Percentiles rank a stretch among this genome's conserved stretches.
Conservation (phyloP, 1,140 invertebrate genomes). For the Gonatopus flavifemur region DNA sequence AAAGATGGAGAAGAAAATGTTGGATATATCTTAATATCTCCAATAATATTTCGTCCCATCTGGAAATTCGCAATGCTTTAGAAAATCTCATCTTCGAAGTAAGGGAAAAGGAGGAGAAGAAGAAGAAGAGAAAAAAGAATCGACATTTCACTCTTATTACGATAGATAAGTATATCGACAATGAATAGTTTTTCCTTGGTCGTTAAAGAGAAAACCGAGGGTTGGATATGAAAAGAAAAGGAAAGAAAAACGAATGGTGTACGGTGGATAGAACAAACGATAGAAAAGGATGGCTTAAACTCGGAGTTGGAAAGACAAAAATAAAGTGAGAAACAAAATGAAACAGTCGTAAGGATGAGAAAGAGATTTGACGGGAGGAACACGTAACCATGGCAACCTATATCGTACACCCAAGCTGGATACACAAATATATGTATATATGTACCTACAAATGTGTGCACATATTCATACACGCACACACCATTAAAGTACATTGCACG, state of each 20-base stretch:
- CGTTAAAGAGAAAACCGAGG: slow-evolving; percentile 20
- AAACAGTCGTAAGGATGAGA: slow-evolving; percentile 2
- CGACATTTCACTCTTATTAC: not conserved
- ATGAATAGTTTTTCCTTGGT: slow-evolving; percentile 38
- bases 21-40: no score
- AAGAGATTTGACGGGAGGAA: slow-evolving; percentile 36
- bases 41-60: no score
- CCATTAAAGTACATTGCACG: no score
- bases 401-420: slow-evolving; percentile 36
- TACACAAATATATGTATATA: slow-evolving; percentile 24
- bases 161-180: slow-evolving; percentile 22
- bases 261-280: not conserved
- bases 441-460: slow-evolving; percentile 26
- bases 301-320: not conserved
- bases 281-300: not conserved
- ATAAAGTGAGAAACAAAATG: not conserved
- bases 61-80: no score
- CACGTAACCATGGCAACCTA: slow-evolving; percentile 51
- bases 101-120: no score
- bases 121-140: not conserved
- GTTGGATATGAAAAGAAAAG: slow-evolving; percentile 22
- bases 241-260: slow-evolving; percentile 26
- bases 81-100: no score
- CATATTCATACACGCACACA: no score
- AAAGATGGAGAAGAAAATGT: no score